phyloP scores from a whole-genome alignment of 1,140 invertebrate genomes.

The Pogonognathellus flavescens region DNA sequence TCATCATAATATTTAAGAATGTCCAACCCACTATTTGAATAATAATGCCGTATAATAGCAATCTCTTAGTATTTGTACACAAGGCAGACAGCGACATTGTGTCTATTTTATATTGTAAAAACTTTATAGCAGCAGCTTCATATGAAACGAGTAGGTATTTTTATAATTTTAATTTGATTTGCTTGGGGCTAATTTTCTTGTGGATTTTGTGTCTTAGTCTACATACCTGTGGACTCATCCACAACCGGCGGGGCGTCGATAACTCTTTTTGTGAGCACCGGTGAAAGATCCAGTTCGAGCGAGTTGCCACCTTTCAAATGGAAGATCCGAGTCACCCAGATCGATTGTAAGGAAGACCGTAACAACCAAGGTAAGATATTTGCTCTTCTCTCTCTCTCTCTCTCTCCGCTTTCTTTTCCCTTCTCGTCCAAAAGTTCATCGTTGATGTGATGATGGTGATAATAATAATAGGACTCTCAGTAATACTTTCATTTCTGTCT shows the following conservation, averaged over 20 bases:
- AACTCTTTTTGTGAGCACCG: constrained; percentile 67
- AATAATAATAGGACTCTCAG: not conserved
- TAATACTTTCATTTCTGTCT: not conserved
- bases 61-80: no score
- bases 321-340: constrained; percentile 67
- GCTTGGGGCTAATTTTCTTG: no score
- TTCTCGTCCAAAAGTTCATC: constrained; percentile 15
- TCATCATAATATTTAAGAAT: not conserved
- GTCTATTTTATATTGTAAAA: no score
- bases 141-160: no score
- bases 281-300: constrained; percentile 55
- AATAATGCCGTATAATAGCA: no score
- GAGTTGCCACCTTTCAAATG: constrained; percentile 64
- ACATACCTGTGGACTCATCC: constrained; percentile 65
- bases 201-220: constrained; percentile 56
- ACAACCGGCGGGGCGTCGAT: constrained; percentile 60
- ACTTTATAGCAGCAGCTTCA: no score
- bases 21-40: no score
- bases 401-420: not conserved
- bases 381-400: constrained; percentile 6
- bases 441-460: constrained; percentile 4
- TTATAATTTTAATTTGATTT: no score
- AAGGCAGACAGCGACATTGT: no score
- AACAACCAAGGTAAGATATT: constrained; percentile 32
- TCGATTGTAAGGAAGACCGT: constrained; percentile 65